These are phyloP conservation scores for Eilema depressum DNA, from an alignment of 2,888 invertebrate species.

Conservation along the genomic window DNA sequence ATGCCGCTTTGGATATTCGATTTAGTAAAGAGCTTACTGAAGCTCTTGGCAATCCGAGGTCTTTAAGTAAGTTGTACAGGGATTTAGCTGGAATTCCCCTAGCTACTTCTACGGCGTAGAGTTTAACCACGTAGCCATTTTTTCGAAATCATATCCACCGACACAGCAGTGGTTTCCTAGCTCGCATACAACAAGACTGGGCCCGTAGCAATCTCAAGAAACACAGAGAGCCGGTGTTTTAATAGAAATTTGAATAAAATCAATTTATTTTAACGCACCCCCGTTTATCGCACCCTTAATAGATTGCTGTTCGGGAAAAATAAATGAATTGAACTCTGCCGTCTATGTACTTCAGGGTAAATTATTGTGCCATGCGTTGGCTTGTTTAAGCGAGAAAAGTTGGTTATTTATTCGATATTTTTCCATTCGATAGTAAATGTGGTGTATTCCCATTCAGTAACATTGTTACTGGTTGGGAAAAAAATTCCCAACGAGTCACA, in stretches of 20 bases:
- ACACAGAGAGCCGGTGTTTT: constrained; percentile 75
- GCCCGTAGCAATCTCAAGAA: constrained; percentile 78
- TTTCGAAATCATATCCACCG: constrained; percentile 3
- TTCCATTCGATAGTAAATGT: background rate
- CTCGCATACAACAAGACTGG: constrained; percentile 54
- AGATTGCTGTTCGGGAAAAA: constrained; percentile 76
- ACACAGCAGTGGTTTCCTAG: constrained; percentile 27
- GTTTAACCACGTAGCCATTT: no score
- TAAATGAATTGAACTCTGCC: constrained; percentile 66
- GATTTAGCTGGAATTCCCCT: no score
- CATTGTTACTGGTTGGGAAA: no score
- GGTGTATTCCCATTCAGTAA: no score
- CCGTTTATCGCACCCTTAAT: constrained; percentile 81
- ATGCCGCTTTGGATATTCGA: no score
- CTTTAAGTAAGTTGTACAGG: no score
- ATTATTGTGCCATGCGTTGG: constrained; percentile 36
- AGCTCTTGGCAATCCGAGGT: no score
- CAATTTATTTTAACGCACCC: constrained; percentile 83
- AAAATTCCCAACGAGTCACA: no score
- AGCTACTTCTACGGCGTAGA: no score
- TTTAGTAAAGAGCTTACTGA: no score
- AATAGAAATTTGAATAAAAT: constrained; percentile 86
- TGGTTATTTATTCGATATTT: constrained; percentile 20
- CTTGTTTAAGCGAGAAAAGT: constrained; percentile 32
- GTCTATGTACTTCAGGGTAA: constrained; percentile 39